Evolutionary conservation across 2,888 invertebrate species (phyloP).

Genomic region (Temnothorax ravouxi): DNA sequence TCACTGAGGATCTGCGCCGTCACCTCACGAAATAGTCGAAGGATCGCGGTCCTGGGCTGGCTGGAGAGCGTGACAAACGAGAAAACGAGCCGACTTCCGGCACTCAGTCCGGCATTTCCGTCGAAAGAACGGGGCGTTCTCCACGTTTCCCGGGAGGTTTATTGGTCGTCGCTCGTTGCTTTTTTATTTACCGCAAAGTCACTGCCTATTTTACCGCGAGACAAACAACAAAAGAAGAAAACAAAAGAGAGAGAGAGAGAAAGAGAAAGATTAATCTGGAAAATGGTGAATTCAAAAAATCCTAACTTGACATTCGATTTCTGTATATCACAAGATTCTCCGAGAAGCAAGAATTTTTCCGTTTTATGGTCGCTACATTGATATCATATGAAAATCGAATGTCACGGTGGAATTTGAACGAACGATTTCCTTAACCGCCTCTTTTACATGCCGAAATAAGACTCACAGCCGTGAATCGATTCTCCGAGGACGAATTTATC

Average conservation of each 20-base stretch:
- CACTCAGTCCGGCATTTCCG: constrained; percentile 71
- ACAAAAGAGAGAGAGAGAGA: no score
- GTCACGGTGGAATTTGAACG: constrained; percentile 79
- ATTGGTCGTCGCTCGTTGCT: constrained; percentile 74
- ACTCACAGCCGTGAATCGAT: constrained; percentile 44
- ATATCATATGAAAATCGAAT: constrained; percentile 79
- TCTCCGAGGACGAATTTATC: constrained; percentile 24
- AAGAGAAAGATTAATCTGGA: neutral
- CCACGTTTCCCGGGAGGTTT: constrained; percentile 76
- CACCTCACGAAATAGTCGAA: constrained; percentile 50
- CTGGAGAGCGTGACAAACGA: constrained; percentile 63
- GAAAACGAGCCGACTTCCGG: constrained; percentile 56
- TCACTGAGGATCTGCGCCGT: constrained; percentile 46
- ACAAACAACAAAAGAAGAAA: no score
- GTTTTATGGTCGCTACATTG: neutral
- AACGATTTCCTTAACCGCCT: constrained; percentile 59
- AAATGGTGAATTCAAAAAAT: neutral
- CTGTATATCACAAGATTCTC: neutral
- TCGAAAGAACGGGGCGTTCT: constrained; percentile 67
- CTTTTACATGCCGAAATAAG: constrained; percentile 23
- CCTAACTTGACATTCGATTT: constrained; percentile 24
- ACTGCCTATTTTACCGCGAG: neutral
- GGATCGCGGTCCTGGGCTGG: constrained; percentile 28
- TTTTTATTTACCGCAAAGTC: constrained; percentile 72
- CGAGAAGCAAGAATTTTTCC: neutral